Evolutionary conservation across 2,113 vertebrate species (phyloP), one percentile per base, ranked within the genome.

Genomic region (Pteruthius melanotis): DNA sequence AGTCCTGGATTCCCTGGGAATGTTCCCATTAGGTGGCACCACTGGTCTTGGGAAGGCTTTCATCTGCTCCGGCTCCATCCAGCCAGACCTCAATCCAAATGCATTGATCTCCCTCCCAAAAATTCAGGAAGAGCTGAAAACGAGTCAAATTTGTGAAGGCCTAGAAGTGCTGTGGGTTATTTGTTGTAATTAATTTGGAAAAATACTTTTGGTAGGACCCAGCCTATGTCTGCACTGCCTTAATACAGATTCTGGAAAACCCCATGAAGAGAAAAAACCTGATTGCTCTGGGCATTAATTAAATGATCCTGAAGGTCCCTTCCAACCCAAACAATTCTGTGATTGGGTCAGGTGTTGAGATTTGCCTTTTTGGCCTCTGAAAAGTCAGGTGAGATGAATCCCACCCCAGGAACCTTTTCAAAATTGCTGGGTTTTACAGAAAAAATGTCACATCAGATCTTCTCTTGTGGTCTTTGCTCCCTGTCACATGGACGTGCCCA

Each of bases 1-100:
- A 89, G 44, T 10, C 33, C 6, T 24, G 9, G 65, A 68, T 81
- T 95, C 68, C 92, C 68, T 35, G 80, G 93, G 94, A 93, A 95
- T 91, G 92, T 93, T 90, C 90, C 97, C 97, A 65, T 90, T 95
- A 97, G 97, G 89, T 97, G 97, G 97, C 97, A 86, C 93, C 95
- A 96, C 93, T 96, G 88, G 77, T 81, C 71, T 64, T 95, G 74
- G 69, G 83, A 97, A 96, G 39, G 56, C 3, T 81, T 94, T 59
- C 20, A 7, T 64, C 39, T 39, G 11, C 30, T 50, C 47, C 45
- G 45, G 1, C n/a, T 82, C 21, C 39, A n/a, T 81, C 65, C 45
- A 15, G 13, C 6, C 1, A 35, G 8, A 31, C 7, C 27, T 15
- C 24, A 64, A 42, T 26, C 53, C 50, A 42, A 14, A 3, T 0